Evolutionary conservation across 2,888 invertebrate genomes (phyloP).

Genomic region (Microctonus hyperodae): DNA sequence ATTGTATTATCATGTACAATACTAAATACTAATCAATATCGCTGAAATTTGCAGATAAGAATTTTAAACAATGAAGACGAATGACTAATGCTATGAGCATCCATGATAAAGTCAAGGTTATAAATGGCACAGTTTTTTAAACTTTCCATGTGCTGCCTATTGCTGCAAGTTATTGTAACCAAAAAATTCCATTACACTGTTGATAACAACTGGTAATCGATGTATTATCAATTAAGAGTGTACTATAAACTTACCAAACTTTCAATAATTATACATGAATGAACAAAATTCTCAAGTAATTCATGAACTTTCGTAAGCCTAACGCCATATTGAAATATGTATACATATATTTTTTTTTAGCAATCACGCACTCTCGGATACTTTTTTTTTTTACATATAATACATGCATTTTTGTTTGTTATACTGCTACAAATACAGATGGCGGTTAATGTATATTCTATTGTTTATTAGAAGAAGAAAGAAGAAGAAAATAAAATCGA

Average conservation of each 20-base stretch:
- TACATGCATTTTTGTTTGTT: too few relatives aligned
- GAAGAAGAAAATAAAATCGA: too few relatives aligned
- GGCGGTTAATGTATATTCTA: too few relatives aligned
- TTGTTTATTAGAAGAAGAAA: too few relatives aligned
- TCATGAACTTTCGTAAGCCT: not conserved
- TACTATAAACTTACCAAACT: not conserved
- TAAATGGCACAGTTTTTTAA: not conserved
- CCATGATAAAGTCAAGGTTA: not conserved
- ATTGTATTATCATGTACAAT: not conserved
- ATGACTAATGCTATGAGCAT: not conserved
- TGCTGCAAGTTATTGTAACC: not conserved
- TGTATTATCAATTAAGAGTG: not conserved
- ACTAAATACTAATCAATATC: not conserved
- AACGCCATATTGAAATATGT: slow-evolving; percentile 1
- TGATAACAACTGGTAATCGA: not conserved
- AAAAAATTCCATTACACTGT: not conserved
- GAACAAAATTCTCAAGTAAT: not conserved
- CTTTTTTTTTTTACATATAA: too few relatives aligned
- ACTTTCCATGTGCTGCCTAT: not conserved
- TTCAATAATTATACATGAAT: not conserved
- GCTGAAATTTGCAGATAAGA: not conserved
- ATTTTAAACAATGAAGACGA: not conserved
- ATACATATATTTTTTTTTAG: too few relatives aligned
- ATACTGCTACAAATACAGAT: too few relatives aligned
- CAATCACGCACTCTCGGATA: too few relatives aligned